Conservation (phyloP, 2,888 invertebrate species). For the Erpobdella octoculata region DNA sequence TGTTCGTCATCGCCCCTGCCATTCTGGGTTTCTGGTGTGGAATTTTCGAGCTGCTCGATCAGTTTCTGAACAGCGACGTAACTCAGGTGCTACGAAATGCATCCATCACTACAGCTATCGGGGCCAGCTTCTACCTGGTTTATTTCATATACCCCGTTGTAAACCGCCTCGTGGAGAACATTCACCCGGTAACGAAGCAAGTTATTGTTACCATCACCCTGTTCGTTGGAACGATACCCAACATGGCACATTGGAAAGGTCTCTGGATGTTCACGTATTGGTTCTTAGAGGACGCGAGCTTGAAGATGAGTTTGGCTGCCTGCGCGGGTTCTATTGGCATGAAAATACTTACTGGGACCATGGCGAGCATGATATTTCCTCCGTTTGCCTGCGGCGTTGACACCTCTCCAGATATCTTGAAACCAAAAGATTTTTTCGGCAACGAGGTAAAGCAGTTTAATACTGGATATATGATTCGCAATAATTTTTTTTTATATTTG, state of each 20-base stretch:
- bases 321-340: background rate
- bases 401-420: background rate
- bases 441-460: background rate
- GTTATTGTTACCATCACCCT: background rate
- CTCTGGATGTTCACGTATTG: constrained; percentile 32
- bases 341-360: background rate
- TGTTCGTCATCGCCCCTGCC: constrained; percentile 29
- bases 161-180: background rate
- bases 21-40: constrained; percentile 35
- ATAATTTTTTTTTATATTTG: background rate
- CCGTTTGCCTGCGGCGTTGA: background rate
- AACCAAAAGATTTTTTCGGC: background rate
- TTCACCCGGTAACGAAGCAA: background rate
- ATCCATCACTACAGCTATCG: constrained; percentile 16
- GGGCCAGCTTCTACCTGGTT: constrained; percentile 22
- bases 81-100: background rate
- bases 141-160: constrained; percentile 29
- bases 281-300: constrained; percentile 27
- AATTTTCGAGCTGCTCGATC: constrained; percentile 32
- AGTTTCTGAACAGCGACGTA: constrained; percentile 16
- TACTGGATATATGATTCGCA: background rate
- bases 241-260: constrained; percentile 35
- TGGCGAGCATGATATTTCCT: background rate
- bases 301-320: background rate
- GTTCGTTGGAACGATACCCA: constrained; percentile 9